These are phyloP conservation scores for Tridacna crocea DNA, from an alignment of 2,888 invertebrate species.

Conservation along the genomic window DNA sequence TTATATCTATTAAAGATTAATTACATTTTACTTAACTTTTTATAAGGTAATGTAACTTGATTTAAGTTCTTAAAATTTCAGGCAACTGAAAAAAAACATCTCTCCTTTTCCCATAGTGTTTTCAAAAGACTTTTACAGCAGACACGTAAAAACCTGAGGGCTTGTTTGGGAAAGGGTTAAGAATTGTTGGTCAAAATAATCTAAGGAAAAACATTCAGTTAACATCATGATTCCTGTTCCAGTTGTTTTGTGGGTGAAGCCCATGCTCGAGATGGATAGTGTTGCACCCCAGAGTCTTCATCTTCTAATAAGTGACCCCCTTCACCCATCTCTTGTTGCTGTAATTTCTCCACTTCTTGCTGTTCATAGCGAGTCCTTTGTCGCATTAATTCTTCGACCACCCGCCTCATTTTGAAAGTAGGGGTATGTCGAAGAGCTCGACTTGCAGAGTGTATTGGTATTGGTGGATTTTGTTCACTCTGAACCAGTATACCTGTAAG, in stretches of 20 bases:
- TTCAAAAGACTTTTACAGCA: too few species aligned
- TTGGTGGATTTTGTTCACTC: slow-evolving; percentile 57
- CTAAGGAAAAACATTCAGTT: too few species aligned
- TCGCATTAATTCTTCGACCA: slow-evolving; percentile 77
- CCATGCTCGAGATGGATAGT: slow-evolving; percentile 45
- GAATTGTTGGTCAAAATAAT: too few species aligned
- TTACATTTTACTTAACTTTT: too few species aligned
- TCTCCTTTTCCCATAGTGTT: too few species aligned
- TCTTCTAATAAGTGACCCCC: slow-evolving; percentile 2
- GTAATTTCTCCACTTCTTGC: slow-evolving; percentile 74
- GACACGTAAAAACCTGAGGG: too few species aligned
- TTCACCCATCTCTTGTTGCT: slow-evolving; percentile 56
- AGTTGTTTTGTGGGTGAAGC: slow-evolving; percentile 42
- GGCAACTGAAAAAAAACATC: too few species aligned
- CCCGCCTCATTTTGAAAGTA: slow-evolving; percentile 79
- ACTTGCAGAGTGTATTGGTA: slow-evolving; percentile 75
- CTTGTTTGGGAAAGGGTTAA: too few species aligned
- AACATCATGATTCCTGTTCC: slow-evolving; percentile 37
- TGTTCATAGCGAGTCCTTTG: slow-evolving; percentile 76
- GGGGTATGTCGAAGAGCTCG: slow-evolving; percentile 80
- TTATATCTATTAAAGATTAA: too few species aligned
- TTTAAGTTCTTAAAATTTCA: too few species aligned
- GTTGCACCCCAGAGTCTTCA: slow-evolving; percentile 46
- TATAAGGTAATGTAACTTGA: too few species aligned
- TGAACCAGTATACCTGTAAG: slow-evolving; percentile 73